Base-by-base conservation (phyloP, 2,888 invertebrate species). In the Leptodirus hochenwartii region DNA sequence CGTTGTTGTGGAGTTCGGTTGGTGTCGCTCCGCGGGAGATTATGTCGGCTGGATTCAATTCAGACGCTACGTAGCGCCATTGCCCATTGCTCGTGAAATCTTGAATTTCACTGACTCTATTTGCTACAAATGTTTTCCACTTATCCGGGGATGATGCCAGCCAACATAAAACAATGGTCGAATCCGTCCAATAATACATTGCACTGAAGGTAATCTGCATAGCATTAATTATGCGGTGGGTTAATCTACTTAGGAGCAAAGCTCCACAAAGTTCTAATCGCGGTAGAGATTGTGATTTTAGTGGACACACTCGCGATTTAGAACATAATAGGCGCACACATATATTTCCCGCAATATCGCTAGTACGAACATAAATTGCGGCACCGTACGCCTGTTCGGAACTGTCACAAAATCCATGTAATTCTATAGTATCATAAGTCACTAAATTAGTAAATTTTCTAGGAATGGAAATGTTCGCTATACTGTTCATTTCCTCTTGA, bases 101-200 rank as follows among this genome's bases (percentile, higher is more conserved):
- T 16, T 20, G 15, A 17, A 33, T 30, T 25, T 33, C 24, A 3
- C 6, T 4, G n/a, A 25, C 13, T 9, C 33, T 20, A 12, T 33
- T 30, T 17, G 25, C 13, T 4, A 33, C 33, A 20, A 29, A 33
- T 2, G 25, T 24, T 17, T 30, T 30, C 8, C 8, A 25, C 17
- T 9, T 9, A 6, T 13, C n/a, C 2, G 29, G n/a, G 12, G 20
- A 8, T 15, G 25, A n/a, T 2, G 29, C 9, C n/a, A 33, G 24
- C 29, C 44, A 43, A 2, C 32, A 30, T 17, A 27, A 10, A 16
- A 27, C 27, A 10, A 27, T 27, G 5, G 36, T 41, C 6, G 41
- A 41, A 29, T 42, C 43, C 5, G 37, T 34, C 38, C 13, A 47
- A 22, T 32, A 38, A 27, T 16, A 27, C n/a, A n/a, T n/a, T n/a